Evolutionary conservation across 2,888 invertebrate genomes (phyloP).

Genomic region (Hesperia comma): DNA sequence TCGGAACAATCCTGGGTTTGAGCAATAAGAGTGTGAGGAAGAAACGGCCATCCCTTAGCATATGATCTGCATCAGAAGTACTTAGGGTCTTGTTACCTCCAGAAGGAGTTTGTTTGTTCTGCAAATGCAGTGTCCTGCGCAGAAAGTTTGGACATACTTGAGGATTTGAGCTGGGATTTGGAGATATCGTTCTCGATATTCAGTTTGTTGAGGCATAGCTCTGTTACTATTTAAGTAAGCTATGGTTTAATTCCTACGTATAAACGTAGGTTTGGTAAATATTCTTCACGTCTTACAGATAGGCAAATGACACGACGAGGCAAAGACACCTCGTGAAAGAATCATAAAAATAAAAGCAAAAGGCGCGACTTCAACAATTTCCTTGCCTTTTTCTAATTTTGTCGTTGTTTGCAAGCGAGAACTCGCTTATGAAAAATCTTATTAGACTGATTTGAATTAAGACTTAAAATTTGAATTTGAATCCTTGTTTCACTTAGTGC

Average conservation of each 20-base stretch:
- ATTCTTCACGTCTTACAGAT: no score
- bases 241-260: background rate
- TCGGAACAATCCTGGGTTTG: slow-evolving; percentile 90
- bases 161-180: slow-evolving; percentile 27
- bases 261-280: no score
- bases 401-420: no score
- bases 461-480: slow-evolving; percentile 21
- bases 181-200: slow-evolving; percentile 4
- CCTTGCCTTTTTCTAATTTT: no score
- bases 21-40: slow-evolving; percentile 90
- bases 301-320: no score
- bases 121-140: slow-evolving; percentile 48
- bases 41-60: slow-evolving; percentile 90
- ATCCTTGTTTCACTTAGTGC: background rate
- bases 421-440: background rate
- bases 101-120: slow-evolving; percentile 73
- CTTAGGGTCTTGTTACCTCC: slow-evolving; percentile 68
- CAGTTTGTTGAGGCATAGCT: background rate
- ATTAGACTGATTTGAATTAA: slow-evolving; percentile 19
- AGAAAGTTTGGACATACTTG: slow-evolving; percentile 16
- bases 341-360: no score
- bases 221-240: background rate
- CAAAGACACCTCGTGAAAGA: no score
- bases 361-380: no score
- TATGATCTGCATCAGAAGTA: slow-evolving; percentile 71